Evolutionary conservation across 2,797 vertebrate species (phyloP), one percentile per base, ranked within the genome.

Genomic region (Pangasius djambal): DNA sequence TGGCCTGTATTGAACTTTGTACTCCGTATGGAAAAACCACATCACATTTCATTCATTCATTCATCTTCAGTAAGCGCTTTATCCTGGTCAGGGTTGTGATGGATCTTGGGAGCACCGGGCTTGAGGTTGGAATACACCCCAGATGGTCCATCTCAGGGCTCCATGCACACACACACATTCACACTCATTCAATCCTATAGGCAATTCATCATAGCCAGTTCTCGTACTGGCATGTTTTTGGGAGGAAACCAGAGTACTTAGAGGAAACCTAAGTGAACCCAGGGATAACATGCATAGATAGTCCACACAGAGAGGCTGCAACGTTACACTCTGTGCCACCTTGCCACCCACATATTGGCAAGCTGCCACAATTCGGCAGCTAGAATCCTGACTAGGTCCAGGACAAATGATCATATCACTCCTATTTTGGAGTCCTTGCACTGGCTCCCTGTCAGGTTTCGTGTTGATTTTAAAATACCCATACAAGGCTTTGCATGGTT

Each of bases 1-100:
- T 72, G 55, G 65, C 59, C 15, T 52, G 37, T 65, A 34, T 22
- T 79, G 70, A 63, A 83, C 81, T 83, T 83, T 83, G 57, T 83
- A 83, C 37, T 61, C 20, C 12, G 12, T 83, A 28, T 40, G 57
- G 12, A 83, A 83, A 83, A 83, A 16, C 10, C 12, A 28, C 34
- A 83, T 61, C 59, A 8, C 57, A 28, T 61, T 82, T 37, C 25
- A 77, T 15, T 78, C 20, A 31, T 52, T 37, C 44, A 18, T 52
- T 37, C 25, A 40, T 61, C 81, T 40, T 16, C 81, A 16, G 57
- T 63, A 63, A 15, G 25, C 12, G 31, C 8, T 81, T 81, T 34
- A 52, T 77, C 12, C 48, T 16, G 25, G 2, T 77, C 25, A n/a
- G 22, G 74, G 44, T 50, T n/a, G 48, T n/a, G 28, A 48, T 50